Evolutionary conservation across 2,113 vertebrate genomes (phyloP).

Genomic region (Hipposideros armiger): DNA sequence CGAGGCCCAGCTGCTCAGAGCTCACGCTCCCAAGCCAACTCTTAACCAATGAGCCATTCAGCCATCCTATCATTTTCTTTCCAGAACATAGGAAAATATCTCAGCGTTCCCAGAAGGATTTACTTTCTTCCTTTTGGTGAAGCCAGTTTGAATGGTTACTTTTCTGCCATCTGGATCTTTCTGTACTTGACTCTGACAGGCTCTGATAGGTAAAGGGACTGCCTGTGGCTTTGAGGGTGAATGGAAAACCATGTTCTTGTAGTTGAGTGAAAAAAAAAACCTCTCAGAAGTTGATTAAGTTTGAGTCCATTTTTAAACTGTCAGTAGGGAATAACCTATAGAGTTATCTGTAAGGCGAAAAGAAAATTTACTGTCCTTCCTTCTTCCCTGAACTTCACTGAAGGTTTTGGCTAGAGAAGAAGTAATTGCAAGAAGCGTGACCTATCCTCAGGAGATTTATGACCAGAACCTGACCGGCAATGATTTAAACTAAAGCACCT

Average conservation of each 20-base stretch:
- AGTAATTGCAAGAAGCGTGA: constrained; percentile 34
- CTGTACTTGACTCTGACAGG: constrained; percentile 5
- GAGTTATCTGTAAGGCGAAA: constrained; percentile 30
- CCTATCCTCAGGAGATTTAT: constrained; percentile 57
- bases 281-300: not conserved
- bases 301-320: constrained; percentile 59
- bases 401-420: constrained; percentile 57
- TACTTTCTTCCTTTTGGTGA: not conserved
- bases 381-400: not conserved
- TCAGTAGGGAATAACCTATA: not conserved
- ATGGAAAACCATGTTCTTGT: constrained; percentile 34
- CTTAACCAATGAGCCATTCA: no score
- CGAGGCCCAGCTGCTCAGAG: no score
- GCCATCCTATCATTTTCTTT: not conserved
- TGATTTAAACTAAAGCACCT: constrained; percentile 61
- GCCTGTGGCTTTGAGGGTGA: constrained; percentile 57
- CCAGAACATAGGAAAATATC: constrained; percentile 12
- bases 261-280: constrained; percentile 6
- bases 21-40: no score
- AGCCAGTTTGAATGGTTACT: not conserved
- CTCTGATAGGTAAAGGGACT: constrained; percentile 35
- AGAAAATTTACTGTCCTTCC: constrained; percentile 18
- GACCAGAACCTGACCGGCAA: not conserved
- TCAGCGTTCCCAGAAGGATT: not conserved
- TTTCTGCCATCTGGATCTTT: constrained; percentile 34